A percentile compares a stretch with the other conserved stretches of the same genome.
Evolutionary conservation across 2,113 vertebrate genomes (phyloP).

Genomic region (Colaptes auratus): DNA sequence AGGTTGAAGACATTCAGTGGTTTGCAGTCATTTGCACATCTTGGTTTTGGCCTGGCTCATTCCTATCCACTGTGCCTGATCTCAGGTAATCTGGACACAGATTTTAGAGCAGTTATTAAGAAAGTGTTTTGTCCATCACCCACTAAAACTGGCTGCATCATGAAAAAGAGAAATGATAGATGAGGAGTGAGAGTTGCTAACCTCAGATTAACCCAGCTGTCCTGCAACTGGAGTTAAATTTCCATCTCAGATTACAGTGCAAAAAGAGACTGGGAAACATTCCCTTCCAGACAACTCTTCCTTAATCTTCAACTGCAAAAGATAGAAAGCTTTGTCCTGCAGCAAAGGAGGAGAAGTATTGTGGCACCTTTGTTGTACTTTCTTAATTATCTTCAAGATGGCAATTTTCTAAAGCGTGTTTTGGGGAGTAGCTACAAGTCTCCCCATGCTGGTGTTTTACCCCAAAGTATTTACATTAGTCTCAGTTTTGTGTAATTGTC

Average conservation of each 20-base stretch:
- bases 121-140: neutral
- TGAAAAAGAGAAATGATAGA: neutral
- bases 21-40: neutral
- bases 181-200: neutral
- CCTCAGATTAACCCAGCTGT: neutral
- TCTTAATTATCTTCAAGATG: neutral
- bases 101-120: neutral
- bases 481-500: neutral
- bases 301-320: neutral
- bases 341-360: neutral
- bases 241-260: neutral
- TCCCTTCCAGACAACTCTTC: neutral
- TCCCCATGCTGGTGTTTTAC: neutral
- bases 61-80: neutral
- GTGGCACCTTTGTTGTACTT: neutral
- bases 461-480: neutral
- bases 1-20: neutral
- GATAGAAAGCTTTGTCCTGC: neutral
- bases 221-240: neutral
- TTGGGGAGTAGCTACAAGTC: neutral
- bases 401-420: neutral
- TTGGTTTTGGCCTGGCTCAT: neutral
- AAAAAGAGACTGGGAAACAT: neutral
- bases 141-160: neutral
- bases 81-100: neutral